Conservation (phyloP, 1,140 invertebrate species). For the Hycleus phaleratus region DNA sequence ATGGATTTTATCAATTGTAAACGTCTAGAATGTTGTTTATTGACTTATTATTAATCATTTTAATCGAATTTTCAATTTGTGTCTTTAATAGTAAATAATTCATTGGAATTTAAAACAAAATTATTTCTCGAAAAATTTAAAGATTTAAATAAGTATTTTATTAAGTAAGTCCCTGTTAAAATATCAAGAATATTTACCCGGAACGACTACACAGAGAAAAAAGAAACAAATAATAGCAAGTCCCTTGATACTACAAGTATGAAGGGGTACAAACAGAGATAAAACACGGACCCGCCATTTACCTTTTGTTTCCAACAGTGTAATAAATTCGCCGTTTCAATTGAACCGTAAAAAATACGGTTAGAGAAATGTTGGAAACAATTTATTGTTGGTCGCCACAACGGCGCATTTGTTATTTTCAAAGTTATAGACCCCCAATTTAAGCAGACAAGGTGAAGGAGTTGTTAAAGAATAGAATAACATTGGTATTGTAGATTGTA, state of each 20-base stretch:
- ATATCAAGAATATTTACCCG: no score
- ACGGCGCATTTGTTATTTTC: constrained; percentile 14
- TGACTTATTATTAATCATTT: no score
- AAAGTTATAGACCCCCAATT: constrained; percentile 14
- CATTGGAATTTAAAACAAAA: no score
- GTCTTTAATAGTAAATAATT: no score
- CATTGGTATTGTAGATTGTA: no score
- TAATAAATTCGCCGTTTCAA: constrained; percentile 12
- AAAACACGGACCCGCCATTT: constrained; percentile 1
- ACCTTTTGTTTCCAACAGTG: constrained; percentile 6
- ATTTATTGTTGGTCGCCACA: constrained; percentile 14
- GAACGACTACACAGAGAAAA: not conserved
- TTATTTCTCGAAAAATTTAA: no score
- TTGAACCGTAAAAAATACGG: constrained; percentile 13
- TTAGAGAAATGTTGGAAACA: constrained; percentile 16
- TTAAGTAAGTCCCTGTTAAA: no score
- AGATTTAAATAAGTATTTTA: no score
- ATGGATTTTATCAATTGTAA: no score
- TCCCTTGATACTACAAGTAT: not conserved
- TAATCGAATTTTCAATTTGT: no score
- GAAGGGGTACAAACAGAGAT: not conserved
- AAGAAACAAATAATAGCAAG: constrained; percentile 1
- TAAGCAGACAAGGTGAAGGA: constrained; percentile 6
- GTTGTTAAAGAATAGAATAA: constrained; percentile 3
- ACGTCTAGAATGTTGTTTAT: no score